phyloP scores from a whole-genome alignment of 1,140 invertebrate genomes.

The Galleria mellonella region DNA sequence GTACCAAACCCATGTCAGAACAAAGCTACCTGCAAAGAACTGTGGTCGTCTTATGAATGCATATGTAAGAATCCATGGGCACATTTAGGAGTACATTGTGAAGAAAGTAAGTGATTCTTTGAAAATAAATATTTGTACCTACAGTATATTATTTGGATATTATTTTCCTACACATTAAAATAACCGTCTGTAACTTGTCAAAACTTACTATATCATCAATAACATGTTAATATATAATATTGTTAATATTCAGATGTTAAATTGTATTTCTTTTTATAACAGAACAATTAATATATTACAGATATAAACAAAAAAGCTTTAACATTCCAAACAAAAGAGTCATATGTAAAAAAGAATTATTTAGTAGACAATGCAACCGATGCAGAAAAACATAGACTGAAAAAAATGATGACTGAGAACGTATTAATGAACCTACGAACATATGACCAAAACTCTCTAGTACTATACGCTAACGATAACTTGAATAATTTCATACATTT shows the following conservation, averaged over 20 bases:
- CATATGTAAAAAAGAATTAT: constrained; percentile 87
- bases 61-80: constrained; percentile 93
- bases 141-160: not conserved
- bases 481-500: constrained; percentile 95
- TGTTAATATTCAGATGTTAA: too few species aligned
- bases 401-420: constrained; percentile 84
- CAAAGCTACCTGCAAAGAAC: constrained; percentile 90
- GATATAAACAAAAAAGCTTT: constrained; percentile 93
- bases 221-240: too few species aligned
- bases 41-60: constrained; percentile 94
- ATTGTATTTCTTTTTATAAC: too few species aligned
- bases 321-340: constrained; percentile 88
- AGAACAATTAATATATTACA: too few species aligned
- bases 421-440: constrained; percentile 92
- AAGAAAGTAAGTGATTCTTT: constrained; percentile 83
- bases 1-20: constrained; percentile 95
- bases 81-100: constrained; percentile 90
- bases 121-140: not conserved
- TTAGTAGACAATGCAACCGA: constrained; percentile 77
- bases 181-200: not conserved
- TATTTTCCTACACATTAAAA: not conserved
- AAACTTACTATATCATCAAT: not conserved
- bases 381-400: constrained; percentile 79
- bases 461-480: constrained; percentile 94
- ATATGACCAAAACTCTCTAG: constrained; percentile 86